phyloP scores from a whole-genome alignment of 2,113 vertebrate genomes.

The Sorex fumeus region DNA sequence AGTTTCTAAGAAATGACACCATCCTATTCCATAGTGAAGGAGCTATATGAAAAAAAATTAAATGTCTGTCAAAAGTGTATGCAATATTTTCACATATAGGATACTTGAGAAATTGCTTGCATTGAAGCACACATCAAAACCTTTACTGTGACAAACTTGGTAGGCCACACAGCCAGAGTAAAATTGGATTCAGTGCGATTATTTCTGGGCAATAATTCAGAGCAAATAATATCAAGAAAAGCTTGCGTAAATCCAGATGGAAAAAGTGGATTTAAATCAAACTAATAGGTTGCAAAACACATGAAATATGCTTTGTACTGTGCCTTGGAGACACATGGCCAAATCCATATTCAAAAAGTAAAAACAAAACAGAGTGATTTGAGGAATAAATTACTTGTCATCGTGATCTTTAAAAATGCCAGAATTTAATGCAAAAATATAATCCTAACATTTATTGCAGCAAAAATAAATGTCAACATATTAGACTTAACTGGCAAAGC shows the following conservation, averaged over 20 bases:
- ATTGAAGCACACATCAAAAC: conserved; percentile 83
- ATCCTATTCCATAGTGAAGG: conserved; percentile 49
- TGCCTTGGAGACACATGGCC: conserved; percentile 90
- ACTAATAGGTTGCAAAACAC: conserved; percentile 91
- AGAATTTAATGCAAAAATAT: conserved; percentile 93
- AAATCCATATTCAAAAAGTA: conserved; percentile 91
- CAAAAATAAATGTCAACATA: conserved; percentile 93
- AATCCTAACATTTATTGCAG: conserved; percentile 93
- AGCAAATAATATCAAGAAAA: conserved; percentile 90
- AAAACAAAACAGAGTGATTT: conserved; percentile 91
- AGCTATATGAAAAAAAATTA: background rate
- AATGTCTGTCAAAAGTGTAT: conserved; percentile 55
- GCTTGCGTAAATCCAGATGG: conserved; percentile 88
- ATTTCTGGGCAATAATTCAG: conserved; percentile 91
- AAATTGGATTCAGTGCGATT: conserved; percentile 91
- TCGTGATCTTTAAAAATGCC: conserved; percentile 92
- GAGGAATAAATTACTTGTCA: conserved; percentile 93
- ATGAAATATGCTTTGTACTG: conserved; percentile 89
- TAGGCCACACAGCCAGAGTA: conserved; percentile 88
- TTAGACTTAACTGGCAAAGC: conserved; percentile 91
- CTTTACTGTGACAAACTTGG: conserved; percentile 83
- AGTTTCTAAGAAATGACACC: conserved; percentile 20
- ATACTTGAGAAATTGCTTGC: conserved; percentile 79
- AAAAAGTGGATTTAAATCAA: conserved; percentile 92
- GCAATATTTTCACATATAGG: conserved; percentile 46